These are phyloP conservation scores for Tangara arthus DNA, from an alignment of 2,797 vertebrate genomes.

Conservation along the genomic window DNA sequence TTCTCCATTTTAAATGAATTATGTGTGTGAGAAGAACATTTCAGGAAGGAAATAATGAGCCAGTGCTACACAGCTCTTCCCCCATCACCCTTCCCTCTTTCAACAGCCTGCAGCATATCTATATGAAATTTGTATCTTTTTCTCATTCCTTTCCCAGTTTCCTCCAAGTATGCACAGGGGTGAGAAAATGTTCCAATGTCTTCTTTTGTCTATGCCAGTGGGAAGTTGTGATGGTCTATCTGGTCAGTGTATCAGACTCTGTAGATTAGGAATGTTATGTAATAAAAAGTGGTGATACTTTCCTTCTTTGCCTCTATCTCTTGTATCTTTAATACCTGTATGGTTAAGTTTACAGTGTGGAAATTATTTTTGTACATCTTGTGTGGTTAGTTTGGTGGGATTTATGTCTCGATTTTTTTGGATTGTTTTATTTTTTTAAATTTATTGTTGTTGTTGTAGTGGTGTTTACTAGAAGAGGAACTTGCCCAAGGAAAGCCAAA, in stretches of 20 bases:
- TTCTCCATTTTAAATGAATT: neutral
- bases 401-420: neutral
- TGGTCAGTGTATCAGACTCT: neutral
- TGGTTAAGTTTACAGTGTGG: neutral
- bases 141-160: neutral
- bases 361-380: neutral
- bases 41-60: neutral
- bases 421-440: neutral
- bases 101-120: neutral
- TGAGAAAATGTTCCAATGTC: neutral
- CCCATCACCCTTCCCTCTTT: neutral
- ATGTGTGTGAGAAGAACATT: neutral
- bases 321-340: neutral
- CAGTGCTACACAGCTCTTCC: neutral
- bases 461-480: neutral
- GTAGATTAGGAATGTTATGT: neutral
- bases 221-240: neutral
- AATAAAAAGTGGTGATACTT: neutral
- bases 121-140: neutral
- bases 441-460: neutral
- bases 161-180: neutral
- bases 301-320: neutral
- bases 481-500: neutral
- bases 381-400: accelerated
- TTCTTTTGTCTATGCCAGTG: neutral